Evolutionary conservation across 2,888 invertebrate genomes (phyloP).

Genomic region (Desoria tigrina): DNA sequence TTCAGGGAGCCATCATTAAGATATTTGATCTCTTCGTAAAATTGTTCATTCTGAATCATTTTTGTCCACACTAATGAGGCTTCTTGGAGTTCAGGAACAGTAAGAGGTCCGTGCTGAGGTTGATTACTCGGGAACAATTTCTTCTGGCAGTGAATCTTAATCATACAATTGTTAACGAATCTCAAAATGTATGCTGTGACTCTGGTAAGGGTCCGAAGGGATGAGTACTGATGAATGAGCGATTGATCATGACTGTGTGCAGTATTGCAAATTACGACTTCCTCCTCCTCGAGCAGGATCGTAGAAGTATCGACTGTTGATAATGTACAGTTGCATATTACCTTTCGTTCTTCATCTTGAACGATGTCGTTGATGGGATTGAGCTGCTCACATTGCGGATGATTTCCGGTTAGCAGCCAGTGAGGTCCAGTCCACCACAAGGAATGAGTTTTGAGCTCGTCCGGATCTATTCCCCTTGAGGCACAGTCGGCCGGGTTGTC

Average conservation of each 20-base stretch:
- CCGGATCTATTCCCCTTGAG: conserved; percentile 4
- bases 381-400: no score
- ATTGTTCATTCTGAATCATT: conserved; percentile 3
- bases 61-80: neutral
- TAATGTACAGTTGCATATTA: no score
- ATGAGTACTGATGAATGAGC: no score
- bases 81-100: neutral
- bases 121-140: no score
- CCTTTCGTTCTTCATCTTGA: no score
- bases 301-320: no score
- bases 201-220: no score
- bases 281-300: neutral
- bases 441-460: neutral
- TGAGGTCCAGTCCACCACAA: conserved; percentile 22
- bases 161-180: neutral
- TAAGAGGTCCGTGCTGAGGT: no score
- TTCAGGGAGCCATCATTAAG: conserved; percentile 8
- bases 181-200: neutral
- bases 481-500: conserved; percentile 55
- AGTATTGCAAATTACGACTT: neutral
- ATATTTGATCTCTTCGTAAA: neutral
- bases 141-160: no score
- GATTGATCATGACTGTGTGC: no score
- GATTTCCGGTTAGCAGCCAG: conserved; percentile 30
- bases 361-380: no score